These are phyloP conservation scores for Stenoptilia bipunctidactyla DNA, from an alignment of 2,888 invertebrate genomes.

Conservation along the genomic window DNA sequence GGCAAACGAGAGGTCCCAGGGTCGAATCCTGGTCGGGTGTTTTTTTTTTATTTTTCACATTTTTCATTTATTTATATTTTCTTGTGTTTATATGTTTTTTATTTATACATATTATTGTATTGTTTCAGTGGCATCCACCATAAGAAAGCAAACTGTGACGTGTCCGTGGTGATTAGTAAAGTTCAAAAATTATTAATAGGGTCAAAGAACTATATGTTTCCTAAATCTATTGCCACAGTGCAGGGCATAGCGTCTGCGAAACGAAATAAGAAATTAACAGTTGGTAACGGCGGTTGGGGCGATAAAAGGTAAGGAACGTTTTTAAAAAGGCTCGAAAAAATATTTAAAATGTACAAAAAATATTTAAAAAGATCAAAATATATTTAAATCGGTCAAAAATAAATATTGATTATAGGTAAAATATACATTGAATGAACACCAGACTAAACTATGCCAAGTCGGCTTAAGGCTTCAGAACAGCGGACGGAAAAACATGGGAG, in stretches of 20 bases:
- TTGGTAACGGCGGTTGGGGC: constrained; percentile 98
- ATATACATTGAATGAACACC: too few relatives aligned
- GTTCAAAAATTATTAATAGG: constrained; percentile 83
- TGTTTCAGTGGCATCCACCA: constrained; percentile 91
- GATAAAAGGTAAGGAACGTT: constrained; percentile 69
- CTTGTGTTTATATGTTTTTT: neutral
- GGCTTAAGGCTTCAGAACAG: too few relatives aligned
- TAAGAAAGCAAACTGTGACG: constrained; percentile 91
- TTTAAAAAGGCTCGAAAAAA: neutral
- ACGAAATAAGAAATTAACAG: constrained; percentile 85
- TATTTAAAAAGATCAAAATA: too few relatives aligned
- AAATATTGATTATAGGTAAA: too few relatives aligned
- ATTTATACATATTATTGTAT: neutral
- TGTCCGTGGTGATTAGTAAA: constrained; percentile 86
- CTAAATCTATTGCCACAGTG: constrained; percentile 76
- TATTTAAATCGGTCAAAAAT: too few relatives aligned
- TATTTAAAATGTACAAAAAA: neutral
- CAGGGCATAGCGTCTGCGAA: constrained; percentile 85
- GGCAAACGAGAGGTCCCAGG: too few relatives aligned
- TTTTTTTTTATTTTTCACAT: too few relatives aligned
- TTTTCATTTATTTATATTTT: too few relatives aligned
- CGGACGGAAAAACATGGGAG: too few relatives aligned
- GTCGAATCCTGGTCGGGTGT: too few relatives aligned
- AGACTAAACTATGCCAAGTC: too few relatives aligned
- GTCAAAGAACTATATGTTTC: constrained; percentile 79